Evolutionary conservation across 2,797 vertebrate genomes (phyloP).

Genomic region (Ceyx erithaca): DNA sequence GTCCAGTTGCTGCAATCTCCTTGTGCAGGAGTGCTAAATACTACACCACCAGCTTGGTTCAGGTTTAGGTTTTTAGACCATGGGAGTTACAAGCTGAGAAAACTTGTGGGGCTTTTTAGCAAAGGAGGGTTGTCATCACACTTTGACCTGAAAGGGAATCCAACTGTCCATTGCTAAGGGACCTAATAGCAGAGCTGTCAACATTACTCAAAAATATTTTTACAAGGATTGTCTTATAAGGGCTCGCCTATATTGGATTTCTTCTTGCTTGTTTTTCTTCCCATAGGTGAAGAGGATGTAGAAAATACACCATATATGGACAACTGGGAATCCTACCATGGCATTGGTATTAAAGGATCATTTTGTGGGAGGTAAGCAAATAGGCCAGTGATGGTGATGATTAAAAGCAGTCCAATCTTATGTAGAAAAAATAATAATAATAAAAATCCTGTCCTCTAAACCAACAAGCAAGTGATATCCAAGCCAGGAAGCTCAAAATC

Average conservation of each 20-base stretch:
- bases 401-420: background rate
- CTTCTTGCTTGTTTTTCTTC: background rate
- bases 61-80: background rate
- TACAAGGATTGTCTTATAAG: background rate
- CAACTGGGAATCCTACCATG: background rate
- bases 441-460: background rate
- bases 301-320: background rate
- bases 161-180: background rate
- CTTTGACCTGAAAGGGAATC: background rate
- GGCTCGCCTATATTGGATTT: background rate
- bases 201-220: background rate
- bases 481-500: conserved; percentile 33
- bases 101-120: background rate
- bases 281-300: background rate
- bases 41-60: background rate
- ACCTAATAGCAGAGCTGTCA: background rate
- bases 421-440: background rate
- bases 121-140: background rate
- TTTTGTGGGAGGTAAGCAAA: conserved; percentile 14
- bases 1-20: background rate
- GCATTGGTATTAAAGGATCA: background rate
- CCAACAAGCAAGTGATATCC: conserved; percentile 16
- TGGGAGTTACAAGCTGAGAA: background rate
- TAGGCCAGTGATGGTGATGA: background rate
- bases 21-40: background rate